Evolutionary conservation across 2,888 invertebrate species (phyloP).

Genomic region (Crematogaster levior): DNA sequence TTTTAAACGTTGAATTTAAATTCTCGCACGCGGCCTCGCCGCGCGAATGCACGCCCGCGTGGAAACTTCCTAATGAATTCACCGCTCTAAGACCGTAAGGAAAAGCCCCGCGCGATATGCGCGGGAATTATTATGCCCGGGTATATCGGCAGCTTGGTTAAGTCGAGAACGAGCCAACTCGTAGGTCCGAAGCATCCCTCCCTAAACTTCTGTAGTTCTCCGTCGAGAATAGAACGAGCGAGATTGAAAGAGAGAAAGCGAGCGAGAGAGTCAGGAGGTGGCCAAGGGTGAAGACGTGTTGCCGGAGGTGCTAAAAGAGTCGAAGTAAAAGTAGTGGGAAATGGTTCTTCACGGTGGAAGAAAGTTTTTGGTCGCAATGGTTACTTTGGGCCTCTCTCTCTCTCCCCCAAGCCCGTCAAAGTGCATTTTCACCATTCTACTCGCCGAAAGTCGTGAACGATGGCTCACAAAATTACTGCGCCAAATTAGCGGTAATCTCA

Average conservation of each 20-base stretch:
- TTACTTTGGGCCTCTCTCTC: constrained; percentile 19
- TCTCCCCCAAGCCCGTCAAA: constrained; percentile 18
- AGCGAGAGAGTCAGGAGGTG: not conserved
- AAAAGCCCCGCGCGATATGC: constrained; percentile 56
- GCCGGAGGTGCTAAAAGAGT: constrained; percentile 33
- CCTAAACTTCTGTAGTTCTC: constrained; percentile 57
- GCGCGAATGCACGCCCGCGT: constrained; percentile 44
- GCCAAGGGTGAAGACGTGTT: constrained; percentile 44
- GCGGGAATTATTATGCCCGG: constrained; percentile 72
- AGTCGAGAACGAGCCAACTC: constrained; percentile 57
- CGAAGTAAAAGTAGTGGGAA: constrained; percentile 55
- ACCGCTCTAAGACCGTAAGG: constrained; percentile 59
- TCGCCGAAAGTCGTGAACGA: constrained; percentile 15
- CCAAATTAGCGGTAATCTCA: not conserved
- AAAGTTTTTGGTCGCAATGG: constrained; percentile 44
- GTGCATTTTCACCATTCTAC: constrained; percentile 13
- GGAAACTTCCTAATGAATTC: constrained; percentile 72
- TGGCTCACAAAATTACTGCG: constrained; percentile 12
- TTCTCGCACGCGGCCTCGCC: constrained; percentile 59
- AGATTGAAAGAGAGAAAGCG: not conserved
- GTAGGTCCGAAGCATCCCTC: constrained; percentile 39
- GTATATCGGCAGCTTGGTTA: constrained; percentile 62
- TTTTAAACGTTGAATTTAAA: constrained; percentile 78
- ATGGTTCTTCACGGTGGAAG: constrained; percentile 52
- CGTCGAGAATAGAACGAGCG: constrained; percentile 37